Conservation (phyloP, 2,113 vertebrate species). For the Zosterops japonicus region DNA sequence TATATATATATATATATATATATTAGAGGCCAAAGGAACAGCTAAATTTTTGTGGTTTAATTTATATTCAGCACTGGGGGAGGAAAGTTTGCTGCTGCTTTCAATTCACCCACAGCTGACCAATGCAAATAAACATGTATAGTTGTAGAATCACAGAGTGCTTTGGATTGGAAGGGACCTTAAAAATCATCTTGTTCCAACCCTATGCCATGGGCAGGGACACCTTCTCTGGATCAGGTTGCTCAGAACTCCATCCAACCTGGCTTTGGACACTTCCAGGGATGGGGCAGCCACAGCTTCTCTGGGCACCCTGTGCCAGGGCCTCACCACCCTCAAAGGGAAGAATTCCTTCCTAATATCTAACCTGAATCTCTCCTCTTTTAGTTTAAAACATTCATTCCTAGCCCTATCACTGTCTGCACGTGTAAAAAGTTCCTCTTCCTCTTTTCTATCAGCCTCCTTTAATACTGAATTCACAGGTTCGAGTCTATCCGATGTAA, state of each 20-base stretch:
- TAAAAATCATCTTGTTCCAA: neutral
- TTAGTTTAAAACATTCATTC: neutral
- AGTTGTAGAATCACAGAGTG: neutral
- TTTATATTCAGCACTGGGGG: neutral
- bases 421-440: rapidly evolving
- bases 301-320: neutral
- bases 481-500: neutral
- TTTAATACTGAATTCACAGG: neutral
- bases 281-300: neutral
- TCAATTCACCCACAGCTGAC: neutral
- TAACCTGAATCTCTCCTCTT: neutral
- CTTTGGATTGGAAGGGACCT: neutral
- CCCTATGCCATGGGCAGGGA: neutral
- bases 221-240: rapidly evolving
- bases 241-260: rapidly evolving
- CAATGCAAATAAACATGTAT: neutral
- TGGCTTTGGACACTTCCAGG: neutral
- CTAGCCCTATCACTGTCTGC: neutral
- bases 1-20: too few species aligned
- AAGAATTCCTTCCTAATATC: neutral
- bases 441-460: neutral
- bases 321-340: neutral
- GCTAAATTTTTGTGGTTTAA: neutral
- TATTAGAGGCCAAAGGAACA: rapidly evolving
- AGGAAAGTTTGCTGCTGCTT: rapidly evolving